These are phyloP conservation scores for Phaonia tiefii DNA, from an alignment of 2,888 invertebrate genomes.

Conservation along the genomic window DNA sequence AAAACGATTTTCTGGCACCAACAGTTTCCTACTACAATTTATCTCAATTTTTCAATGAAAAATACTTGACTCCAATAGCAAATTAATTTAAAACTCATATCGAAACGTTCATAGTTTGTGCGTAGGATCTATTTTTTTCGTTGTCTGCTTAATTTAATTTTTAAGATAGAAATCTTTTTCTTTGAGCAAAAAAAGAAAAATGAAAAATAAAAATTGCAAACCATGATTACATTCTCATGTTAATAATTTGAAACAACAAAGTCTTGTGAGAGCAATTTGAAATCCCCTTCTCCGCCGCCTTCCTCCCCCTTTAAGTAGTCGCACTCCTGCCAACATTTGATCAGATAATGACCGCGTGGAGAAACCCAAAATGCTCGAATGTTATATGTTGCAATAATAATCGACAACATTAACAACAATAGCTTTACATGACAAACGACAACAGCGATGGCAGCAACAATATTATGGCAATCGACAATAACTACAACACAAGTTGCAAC, in stretches of 20 bases:
- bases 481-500: slow-evolving; percentile 2
- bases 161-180: slow-evolving; percentile 34
- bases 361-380: slow-evolving; percentile 22
- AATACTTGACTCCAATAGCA: too few species aligned
- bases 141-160: not conserved
- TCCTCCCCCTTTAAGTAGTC: not conserved
- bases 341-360: slow-evolving; percentile 8
- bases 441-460: slow-evolving; percentile 37
- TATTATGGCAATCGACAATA: not conserved
- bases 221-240: slow-evolving; percentile 39
- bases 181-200: not conserved
- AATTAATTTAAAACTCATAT: too few species aligned
- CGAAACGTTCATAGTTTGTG: not conserved
- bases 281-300: not conserved
- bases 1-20: too few species aligned
- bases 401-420: slow-evolving; percentile 68
- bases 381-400: slow-evolving; percentile 62
- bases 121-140: slow-evolving; percentile 1
- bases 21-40: too few species aligned
- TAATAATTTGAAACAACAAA: slow-evolving; percentile 30
- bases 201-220: not conserved
- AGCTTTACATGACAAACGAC: slow-evolving; percentile 59
- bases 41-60: too few species aligned
- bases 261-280: slow-evolving; percentile 1
- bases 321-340: not conserved